phyloP scores from a whole-genome alignment of 53 echinoderm and acorn worm species.

The Henricia sp. region DNA sequence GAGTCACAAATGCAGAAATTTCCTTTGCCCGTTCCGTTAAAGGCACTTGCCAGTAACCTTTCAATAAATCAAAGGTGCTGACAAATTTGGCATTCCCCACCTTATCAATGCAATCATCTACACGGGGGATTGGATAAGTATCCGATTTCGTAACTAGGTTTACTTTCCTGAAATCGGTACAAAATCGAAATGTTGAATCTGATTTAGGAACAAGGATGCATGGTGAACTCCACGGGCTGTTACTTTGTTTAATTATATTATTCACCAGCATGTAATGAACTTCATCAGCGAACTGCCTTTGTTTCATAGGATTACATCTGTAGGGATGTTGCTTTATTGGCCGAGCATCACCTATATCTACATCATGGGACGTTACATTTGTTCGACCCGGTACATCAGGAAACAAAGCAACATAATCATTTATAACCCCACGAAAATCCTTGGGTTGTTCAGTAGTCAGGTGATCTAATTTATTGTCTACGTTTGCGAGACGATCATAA shows the following conservation, averaged over 20 bases:
- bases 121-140: too few species aligned
- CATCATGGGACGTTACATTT: conserved; percentile 41
- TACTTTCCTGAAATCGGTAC: conserved; percentile 30
- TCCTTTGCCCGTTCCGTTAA: too few species aligned
- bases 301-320: conserved; percentile 60
- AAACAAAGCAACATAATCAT: conserved; percentile 44
- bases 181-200: conserved; percentile 40
- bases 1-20: too few species aligned
- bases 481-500: conserved; percentile 44
- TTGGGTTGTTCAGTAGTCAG: conserved; percentile 17
- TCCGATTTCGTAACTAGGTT: too few species aligned
- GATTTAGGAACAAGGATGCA: conserved; percentile 31
- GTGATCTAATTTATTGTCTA: conserved; percentile 58
- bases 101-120: conserved; percentile 55
- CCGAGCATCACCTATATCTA: conserved; percentile 59
- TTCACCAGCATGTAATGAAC: conserved; percentile 41
- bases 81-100: conserved; percentile 54
- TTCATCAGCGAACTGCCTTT: conserved; percentile 3
- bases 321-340: conserved; percentile 73
- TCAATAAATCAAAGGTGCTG: too few species aligned
- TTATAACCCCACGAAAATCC: conserved; percentile 30
- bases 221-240: conserved; percentile 52
- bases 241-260: conserved; percentile 34
- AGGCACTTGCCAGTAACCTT: too few species aligned
- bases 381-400: conserved; percentile 52